phyloP scores from a whole-genome alignment of 2,113 vertebrate genomes.

The Chloebia gouldiae region DNA sequence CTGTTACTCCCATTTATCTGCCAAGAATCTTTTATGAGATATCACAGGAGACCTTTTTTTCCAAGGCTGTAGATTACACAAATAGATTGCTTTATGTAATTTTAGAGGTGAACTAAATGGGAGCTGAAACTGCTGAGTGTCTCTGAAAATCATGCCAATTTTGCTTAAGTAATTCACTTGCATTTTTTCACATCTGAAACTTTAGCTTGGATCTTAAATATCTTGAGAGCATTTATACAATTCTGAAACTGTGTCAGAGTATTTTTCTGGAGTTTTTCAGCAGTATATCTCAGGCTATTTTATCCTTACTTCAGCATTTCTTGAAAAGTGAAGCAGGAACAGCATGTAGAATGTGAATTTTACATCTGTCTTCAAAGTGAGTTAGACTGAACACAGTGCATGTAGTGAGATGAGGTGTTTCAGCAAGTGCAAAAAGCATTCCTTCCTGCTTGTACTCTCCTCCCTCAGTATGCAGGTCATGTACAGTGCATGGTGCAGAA shows the following conservation, averaged over 20 bases:
- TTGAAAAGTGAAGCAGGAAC: not conserved
- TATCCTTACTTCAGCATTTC: not conserved
- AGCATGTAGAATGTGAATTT: not conserved
- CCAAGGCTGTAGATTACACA: not conserved
- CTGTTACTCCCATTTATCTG: not conserved
- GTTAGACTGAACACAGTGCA: not conserved
- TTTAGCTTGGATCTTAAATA: not conserved
- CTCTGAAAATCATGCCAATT: conserved; percentile 3
- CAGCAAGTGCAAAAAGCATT: not conserved
- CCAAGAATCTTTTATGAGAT: not conserved
- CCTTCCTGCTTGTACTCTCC: not conserved
- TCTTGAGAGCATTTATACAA: not conserved
- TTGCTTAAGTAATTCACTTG: not conserved
- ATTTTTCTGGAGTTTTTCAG: not conserved
- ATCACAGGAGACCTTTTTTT: not conserved
- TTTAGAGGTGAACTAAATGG: not conserved
- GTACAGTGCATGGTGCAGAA: not conserved
- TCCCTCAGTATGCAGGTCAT: not conserved
- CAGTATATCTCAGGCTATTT: not conserved
- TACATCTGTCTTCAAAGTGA: not conserved
- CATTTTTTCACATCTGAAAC: not conserved
- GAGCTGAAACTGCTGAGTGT: not conserved
- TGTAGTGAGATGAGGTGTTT: not conserved
- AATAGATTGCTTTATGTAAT: conserved; percentile 10
- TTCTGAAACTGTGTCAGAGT: not conserved